Base-by-base conservation (phyloP, 2,797 vertebrate species). In the Malacoraja senta region DNA sequence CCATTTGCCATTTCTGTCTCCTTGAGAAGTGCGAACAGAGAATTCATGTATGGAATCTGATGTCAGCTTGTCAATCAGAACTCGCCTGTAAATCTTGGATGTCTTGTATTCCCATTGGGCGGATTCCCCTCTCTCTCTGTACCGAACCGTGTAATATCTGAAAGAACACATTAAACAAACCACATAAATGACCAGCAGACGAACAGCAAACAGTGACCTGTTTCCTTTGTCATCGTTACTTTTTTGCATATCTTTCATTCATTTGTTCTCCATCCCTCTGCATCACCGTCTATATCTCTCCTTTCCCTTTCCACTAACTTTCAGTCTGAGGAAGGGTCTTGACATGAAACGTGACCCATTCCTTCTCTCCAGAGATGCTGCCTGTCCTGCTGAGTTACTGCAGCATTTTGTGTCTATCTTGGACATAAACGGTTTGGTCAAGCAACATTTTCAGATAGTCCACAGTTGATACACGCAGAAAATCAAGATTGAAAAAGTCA, bases 31-130 rank as follows among this genome's bases (percentile, higher is more conserved):
- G 1, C 97, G 97, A 94, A 99, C 96, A 0, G 98, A 97, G 93
- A 99, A 99, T 95, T 99, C 99, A 0, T 99, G 99, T 98, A 99
- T 98, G 21, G 98, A 97, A 93, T 99, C 99, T 1, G 99, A 98
- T 76, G 96, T 94, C 76, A 99, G 96, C 65, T 95, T 95, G 94
- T 99, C 99, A 24, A 99, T 96, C 95, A 99, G 94, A 0, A 96
- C 95, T 2, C 98, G 97, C 93, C 97, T 97, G 95, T 97, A 97
- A 81, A 95, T 93, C 84, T 88, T 88, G 93, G 96, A 96, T 93
- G 98, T 97, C 93, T 97, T 98, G 95, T 98, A 98, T 94, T 99
- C 99, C 98, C 98, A 99, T 80, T 98, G 97, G 0, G 98, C 98
- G 0, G 97, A 98, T 38, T 99, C 99, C 0, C 99, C 99, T 94